A percentile compares a stretch with the other conserved stretches of the same genome.
Conservation (phyloP, 35 echinoderm and acorn worm genomes). For the Anneissia japonica region DNA sequence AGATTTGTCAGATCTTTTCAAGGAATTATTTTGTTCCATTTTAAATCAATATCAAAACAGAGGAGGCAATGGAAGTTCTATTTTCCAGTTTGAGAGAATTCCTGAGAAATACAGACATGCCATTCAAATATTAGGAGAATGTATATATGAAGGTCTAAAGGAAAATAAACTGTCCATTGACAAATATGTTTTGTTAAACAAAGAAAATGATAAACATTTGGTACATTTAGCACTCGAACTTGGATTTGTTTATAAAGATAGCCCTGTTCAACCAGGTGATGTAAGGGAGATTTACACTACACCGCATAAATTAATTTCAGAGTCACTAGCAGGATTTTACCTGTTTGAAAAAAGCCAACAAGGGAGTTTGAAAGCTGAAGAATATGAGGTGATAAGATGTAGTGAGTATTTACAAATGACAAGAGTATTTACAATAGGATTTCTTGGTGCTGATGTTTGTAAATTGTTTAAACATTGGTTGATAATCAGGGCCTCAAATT, state of each 20-base stretch:
- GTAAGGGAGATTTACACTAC: neutral
- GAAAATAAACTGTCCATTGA: neutral
- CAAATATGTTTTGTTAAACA: neutral
- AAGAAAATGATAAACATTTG: neutral
- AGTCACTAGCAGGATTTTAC: neutral
- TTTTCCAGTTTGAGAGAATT: no score
- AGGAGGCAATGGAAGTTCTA: no score
- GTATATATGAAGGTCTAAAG: neutral
- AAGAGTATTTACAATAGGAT: neutral
- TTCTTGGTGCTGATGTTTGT: neutral
- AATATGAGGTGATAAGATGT: neutral
- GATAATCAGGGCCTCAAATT: neutral
- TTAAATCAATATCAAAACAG: no score
- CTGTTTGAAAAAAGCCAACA: neutral
- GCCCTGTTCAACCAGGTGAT: neutral
- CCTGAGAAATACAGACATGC: no score
- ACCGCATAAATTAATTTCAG: neutral
- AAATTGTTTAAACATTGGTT: neutral
- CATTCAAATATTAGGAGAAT: neutral
- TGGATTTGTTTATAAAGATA: neutral
- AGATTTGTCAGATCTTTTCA: no score
- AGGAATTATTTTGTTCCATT: no score
- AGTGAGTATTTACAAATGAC: neutral
- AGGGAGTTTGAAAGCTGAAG: neutral
- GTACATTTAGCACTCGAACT: neutral